These are phyloP conservation scores for Neopelma chrysocephalum DNA, from an alignment of 2,797 vertebrate genomes.

Conservation along the genomic window DNA sequence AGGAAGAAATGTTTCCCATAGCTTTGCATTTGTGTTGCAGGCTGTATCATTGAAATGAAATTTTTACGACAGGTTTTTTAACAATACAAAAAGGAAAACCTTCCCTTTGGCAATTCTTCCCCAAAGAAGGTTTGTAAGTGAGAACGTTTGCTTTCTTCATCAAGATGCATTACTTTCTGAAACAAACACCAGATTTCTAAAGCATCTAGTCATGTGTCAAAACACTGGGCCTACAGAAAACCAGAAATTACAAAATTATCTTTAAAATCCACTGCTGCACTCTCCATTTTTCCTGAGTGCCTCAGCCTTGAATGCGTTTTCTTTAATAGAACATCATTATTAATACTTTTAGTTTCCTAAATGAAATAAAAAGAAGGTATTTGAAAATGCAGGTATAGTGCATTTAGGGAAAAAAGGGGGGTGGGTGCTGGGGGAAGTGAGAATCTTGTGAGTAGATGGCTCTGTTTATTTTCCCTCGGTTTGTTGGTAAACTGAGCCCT, in stretches of 20 bases:
- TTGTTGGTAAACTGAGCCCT: constrained; percentile 32
- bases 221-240: constrained; percentile 15
- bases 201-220: constrained; percentile 34
- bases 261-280: neutral
- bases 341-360: neutral
- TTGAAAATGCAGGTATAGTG: neutral
- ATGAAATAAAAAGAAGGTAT: neutral
- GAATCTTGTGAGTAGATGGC: neutral
- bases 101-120: constrained; percentile 32
- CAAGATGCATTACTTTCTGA: constrained; percentile 16
- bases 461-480: constrained; percentile 22
- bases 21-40: constrained; percentile 18
- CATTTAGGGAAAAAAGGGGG: neutral
- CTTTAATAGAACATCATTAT: neutral
- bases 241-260: neutral
- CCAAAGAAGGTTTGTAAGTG: constrained; percentile 15
- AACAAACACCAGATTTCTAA: constrained; percentile 46
- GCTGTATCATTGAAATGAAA: neutral
- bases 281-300: neutral
- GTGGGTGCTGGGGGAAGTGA: neutral
- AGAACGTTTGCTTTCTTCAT: constrained; percentile 48
- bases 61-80: neutral
- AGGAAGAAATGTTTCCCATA: neutral
- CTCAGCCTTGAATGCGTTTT: neutral
- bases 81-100: constrained; percentile 2